Evolutionary conservation across 2,797 vertebrate genomes (phyloP), one percentile per base, ranked within the genome.

Genomic region (Crocidura indochinensis): DNA sequence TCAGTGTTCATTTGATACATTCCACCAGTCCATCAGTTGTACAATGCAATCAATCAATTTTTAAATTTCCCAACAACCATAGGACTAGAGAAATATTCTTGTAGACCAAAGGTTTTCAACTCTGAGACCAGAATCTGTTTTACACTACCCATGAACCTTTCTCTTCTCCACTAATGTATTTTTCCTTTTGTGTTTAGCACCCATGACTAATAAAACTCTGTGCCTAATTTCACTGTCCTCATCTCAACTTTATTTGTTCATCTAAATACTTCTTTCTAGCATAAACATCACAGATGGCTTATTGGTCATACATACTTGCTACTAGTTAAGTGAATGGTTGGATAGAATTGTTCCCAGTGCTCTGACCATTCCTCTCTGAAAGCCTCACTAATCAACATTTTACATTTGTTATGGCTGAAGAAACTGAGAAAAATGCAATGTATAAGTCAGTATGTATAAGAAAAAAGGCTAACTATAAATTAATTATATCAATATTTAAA

Each of bases 231-330:
- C 80, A 64, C 53, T 95, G 73, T 94, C 80, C 91, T 96, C 90
- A 91, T 91, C 72, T 95, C 94, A 95, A 88, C 94, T 93, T 88
- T 87, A 81, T 65, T 76, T 84, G 49, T 94, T 93, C 72, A 75
- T 46, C 46, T 86, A 81, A 93, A 88, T 93, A 74, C 31, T 84
- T 5, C 81, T 84, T 91, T 44, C 47, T 65, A 88, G 80, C 84
- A 24, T 88, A 77, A 95, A 73, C 27, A 81, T 82, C 88, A 76
- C 93, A 95, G 83, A 83, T 82, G 73, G 69, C 53, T 20, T 9
- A 1, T 60, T 94, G 74, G 65, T 86, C 60, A 84, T 49, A 73
- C 82, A 84, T 53, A 91, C 75, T 86, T 85, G 88, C 68, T 75
- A 22, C 49, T 74, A 24, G 68, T 75, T 74, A 73, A 38, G 15